Evolutionary conservation across 2,797 vertebrate species (phyloP).

Genomic region (Columba guinea): DNA sequence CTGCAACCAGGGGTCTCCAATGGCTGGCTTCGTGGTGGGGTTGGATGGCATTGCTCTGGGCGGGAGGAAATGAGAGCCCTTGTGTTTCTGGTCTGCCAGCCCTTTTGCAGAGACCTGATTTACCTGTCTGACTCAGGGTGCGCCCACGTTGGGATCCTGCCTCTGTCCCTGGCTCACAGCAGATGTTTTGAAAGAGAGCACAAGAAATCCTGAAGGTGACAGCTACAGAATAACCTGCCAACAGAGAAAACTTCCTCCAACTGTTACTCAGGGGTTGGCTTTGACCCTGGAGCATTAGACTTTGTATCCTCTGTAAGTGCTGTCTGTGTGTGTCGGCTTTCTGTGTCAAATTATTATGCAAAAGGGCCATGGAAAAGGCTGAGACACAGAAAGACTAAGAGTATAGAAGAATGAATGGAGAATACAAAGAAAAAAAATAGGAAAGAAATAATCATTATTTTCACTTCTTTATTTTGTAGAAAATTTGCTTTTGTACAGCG

Average conservation of each 20-base stretch:
- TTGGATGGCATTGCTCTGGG: neutral
- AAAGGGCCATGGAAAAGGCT: neutral
- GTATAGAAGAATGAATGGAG: neutral
- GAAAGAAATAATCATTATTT: neutral
- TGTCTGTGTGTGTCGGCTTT: neutral
- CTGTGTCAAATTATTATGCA: neutral
- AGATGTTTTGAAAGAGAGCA: neutral
- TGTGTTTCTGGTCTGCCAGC: neutral
- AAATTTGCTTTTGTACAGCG: slow-evolving; percentile 46
- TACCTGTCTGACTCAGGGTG: neutral
- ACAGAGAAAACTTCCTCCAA: neutral
- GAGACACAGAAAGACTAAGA: neutral
- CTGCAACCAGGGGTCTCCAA: neutral
- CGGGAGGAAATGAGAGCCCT: neutral
- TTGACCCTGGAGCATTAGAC: neutral
- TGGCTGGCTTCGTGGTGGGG: neutral
- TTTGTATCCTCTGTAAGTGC: neutral
- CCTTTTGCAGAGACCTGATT: neutral
- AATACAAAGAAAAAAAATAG: neutral
- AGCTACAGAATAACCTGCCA: neutral
- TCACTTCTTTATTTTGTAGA: slow-evolving; percentile 42
- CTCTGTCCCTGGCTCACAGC: neutral
- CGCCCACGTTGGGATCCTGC: rapidly evolving
- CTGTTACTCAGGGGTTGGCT: neutral
- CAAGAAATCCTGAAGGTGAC: neutral